A percentile compares a stretch with the other conserved stretches of the same genome.
Conservation (phyloP, 2,888 invertebrate genomes). For the Crioceris asparagi region DNA sequence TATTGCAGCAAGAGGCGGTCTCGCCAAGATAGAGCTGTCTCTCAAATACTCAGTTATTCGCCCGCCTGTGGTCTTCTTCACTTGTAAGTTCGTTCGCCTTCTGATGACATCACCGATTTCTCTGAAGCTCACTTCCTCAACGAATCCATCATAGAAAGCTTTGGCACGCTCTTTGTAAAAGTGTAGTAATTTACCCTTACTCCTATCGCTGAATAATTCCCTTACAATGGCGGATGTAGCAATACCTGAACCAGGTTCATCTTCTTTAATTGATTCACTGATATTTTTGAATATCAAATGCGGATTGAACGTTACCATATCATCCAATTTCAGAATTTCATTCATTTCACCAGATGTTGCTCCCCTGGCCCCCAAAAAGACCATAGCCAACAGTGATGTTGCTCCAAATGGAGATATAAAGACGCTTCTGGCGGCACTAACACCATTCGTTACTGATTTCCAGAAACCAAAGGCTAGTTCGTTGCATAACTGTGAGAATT, state of each 20-base stretch:
- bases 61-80: conserved; percentile 68
- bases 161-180: conserved; percentile 83
- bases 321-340: conserved; percentile 71
- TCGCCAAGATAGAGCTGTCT: conserved; percentile 58
- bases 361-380: conserved; percentile 77
- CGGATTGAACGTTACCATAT: conserved; percentile 84
- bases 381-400: conserved; percentile 80
- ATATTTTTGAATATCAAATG: conserved; percentile 79
- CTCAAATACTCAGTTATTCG: conserved; percentile 67
- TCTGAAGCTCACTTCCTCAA: conserved; percentile 75
- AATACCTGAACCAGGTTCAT: conserved; percentile 58
- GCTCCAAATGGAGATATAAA: conserved; percentile 77
- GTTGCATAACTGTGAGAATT: conserved; percentile 71
- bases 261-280: conserved; percentile 63
- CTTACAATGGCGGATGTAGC: conserved; percentile 71
- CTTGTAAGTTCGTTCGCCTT: conserved; percentile 66
- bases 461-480: conserved; percentile 78
- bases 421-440: conserved; percentile 66
- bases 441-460: conserved; percentile 57
- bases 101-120: conserved; percentile 74
- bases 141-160: conserved; percentile 78
- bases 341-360: conserved; percentile 86
- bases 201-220: conserved; percentile 72
- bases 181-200: conserved; percentile 67
- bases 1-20: conserved; percentile 69